Percentiles rank a stretch among this genome's conserved stretches.
Evolutionary conservation across 2,888 invertebrate species (phyloP).

Genomic region (Drosophila glabriapex): DNA sequence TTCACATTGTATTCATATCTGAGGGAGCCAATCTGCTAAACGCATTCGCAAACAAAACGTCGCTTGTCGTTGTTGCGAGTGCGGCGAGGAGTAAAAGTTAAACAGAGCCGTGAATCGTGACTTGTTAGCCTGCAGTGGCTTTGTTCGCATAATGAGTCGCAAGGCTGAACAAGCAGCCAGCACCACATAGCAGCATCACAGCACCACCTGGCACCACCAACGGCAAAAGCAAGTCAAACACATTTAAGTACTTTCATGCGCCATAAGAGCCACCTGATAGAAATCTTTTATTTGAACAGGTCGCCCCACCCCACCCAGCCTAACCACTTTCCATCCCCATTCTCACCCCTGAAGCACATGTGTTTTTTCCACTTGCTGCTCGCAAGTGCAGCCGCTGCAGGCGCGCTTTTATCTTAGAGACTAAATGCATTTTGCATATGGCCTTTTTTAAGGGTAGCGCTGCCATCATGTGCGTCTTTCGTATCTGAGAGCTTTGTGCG

Average conservation of each 20-base stretch:
- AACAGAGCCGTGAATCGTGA: slow-evolving; percentile 34
- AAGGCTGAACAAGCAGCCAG: slow-evolving; percentile 6
- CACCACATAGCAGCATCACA: slow-evolving; percentile 3
- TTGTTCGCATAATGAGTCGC: slow-evolving; percentile 57
- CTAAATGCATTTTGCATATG: slow-evolving; percentile 74
- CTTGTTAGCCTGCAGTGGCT: slow-evolving; percentile 36
- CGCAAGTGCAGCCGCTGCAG: slow-evolving; percentile 48
- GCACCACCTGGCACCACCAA: slow-evolving; percentile 24
- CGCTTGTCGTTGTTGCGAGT: slow-evolving; percentile 25
- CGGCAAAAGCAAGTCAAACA: slow-evolving; percentile 72
- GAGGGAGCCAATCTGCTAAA: slow-evolving; percentile 62
- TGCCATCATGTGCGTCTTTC: slow-evolving; percentile 58
- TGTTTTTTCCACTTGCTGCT: slow-evolving; percentile 18
- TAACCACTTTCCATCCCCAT: not conserved
- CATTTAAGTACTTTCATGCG: slow-evolving; percentile 80
- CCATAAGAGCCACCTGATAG: slow-evolving; percentile 79
- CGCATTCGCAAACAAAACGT: slow-evolving; percentile 64
- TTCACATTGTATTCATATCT: slow-evolving; percentile 33
- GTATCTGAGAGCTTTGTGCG: slow-evolving; percentile 77
- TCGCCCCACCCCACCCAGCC: slow-evolving; percentile 1
- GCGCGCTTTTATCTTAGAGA: slow-evolving; percentile 67
- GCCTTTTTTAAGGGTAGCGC: slow-evolving; percentile 3
- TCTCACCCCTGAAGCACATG: not conserved
- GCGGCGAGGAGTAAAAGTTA: slow-evolving; percentile 51
- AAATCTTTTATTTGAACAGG: slow-evolving; percentile 75